Percentiles rank a stretch among this genome's conserved stretches.
phyloP scores from a whole-genome alignment of 2,797 vertebrate species.

The Notolepis coatsorum region DNA sequence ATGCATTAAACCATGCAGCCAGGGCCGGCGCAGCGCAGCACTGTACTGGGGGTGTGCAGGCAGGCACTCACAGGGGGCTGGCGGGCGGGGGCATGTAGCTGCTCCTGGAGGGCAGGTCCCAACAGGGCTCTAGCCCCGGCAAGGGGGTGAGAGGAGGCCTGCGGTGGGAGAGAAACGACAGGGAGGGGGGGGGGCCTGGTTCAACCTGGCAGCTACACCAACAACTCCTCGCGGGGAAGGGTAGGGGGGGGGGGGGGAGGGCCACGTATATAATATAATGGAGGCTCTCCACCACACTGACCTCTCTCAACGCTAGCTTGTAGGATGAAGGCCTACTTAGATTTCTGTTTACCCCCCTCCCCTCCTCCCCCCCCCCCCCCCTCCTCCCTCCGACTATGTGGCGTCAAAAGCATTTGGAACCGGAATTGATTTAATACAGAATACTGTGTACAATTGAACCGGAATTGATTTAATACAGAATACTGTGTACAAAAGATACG shows the following conservation, averaged over 20 bases:
- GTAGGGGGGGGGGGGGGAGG: no score
- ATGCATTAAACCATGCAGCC: slow-evolving; percentile 83
- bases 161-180: slow-evolving; percentile 87
- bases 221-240: no score
- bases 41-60: slow-evolving; percentile 78
- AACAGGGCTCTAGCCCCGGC: slow-evolving; percentile 90
- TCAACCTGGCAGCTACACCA: slow-evolving; percentile 75
- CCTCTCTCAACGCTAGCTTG: no score
- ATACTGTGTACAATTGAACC: slow-evolving; percentile 49
- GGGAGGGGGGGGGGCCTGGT: slow-evolving; percentile 84
- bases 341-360: no score
- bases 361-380: no score
- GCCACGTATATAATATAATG: background rate
- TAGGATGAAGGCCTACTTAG: no score
- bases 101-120: slow-evolving; percentile 89
- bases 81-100: slow-evolving; percentile 87
- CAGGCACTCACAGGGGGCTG: slow-evolving; percentile 89
- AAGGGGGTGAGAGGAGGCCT: slow-evolving; percentile 90
- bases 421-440: slow-evolving; percentile 58
- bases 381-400: slow-evolving; percentile 35
- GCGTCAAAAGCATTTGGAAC: slow-evolving; percentile 41
- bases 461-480: background rate
- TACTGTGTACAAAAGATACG: background rate
- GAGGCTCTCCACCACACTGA: no score
- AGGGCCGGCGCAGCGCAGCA: slow-evolving; percentile 78